Evolutionary conservation across 1,140 invertebrate genomes (phyloP), one percentile per base, ranked within the genome.

Genomic region (Lepidostoma basale): DNA sequence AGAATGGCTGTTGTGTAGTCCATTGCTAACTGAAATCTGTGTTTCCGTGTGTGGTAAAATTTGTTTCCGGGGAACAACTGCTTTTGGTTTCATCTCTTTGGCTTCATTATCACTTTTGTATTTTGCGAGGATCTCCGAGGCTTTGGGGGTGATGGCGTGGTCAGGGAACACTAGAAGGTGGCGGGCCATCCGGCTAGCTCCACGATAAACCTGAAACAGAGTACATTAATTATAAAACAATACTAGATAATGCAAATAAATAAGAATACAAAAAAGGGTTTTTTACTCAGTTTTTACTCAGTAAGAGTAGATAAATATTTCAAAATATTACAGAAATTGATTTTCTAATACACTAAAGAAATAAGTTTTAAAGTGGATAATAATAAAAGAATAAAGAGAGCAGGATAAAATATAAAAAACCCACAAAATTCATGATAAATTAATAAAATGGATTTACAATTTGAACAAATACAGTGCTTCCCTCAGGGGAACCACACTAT

Each of bases 141-240:
- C 49, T 54, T 65, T 70, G 10, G 36, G 10, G 12, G 58, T 73
- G 9, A 62, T 64, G 10, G 64, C 68, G 20, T 73, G 71, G 54
- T 67, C 65, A 0, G 71, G 68, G 42, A 58, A 62, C 25, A 49
- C 39, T 10, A 49, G 1, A 4, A 70, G 45, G 26, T 73, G 71
- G 16, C 52, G 16, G 4, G 39, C 71, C 33, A 73, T 64, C 54
- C 68, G 45, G 44, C 68, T 70, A 30, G 25, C 20, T 30, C 64
- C 40, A 14, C 47, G 58, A 64, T 70, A 73, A 6, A 33, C 26
- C 71, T 73, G 42, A 20, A 54, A 72, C 40, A 33, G 9, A 14
- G 12, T 33, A 5, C n/a, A n/a, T n/a, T n/a, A n/a, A n/a, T 33
- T 33, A 33, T 12, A 12, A 33, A 33, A 33, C 30, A 33, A 33